Evolutionary conservation across 2,888 invertebrate genomes (phyloP).

Genomic region (Meloe dianella): DNA sequence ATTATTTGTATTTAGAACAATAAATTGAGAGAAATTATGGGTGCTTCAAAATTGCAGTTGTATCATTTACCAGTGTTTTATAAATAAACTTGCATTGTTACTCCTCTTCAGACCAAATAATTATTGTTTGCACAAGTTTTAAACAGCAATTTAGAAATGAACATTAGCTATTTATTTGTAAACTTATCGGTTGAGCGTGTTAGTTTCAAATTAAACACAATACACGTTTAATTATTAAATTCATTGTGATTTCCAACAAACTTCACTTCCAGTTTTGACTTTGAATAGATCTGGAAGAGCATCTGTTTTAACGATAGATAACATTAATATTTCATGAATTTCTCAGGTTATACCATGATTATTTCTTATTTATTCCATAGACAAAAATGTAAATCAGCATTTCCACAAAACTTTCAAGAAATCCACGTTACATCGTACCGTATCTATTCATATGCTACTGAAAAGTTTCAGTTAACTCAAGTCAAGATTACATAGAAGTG

Average conservation of each 20-base stretch:
- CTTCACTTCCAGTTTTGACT: background rate
- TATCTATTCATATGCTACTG: background rate
- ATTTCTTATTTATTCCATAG: background rate
- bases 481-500: background rate
- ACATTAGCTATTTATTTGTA: slow-evolving; percentile 10
- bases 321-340: background rate
- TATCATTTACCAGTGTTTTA: background rate
- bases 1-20: background rate
- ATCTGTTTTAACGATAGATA: background rate
- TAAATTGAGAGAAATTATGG: background rate
- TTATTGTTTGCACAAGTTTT: slow-evolving; percentile 11
- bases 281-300: background rate
- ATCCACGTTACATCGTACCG: background rate
- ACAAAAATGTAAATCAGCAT: background rate
- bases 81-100: background rate
- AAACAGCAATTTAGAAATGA: slow-evolving; percentile 8
- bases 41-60: background rate
- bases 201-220: background rate
- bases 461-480: slow-evolving; percentile 7
- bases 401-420: background rate
- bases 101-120: background rate
- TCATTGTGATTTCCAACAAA: background rate
- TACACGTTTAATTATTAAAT: background rate
- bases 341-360: background rate
- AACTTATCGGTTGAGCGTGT: slow-evolving; percentile 2